Evolutionary conservation across 1,140 invertebrate species (phyloP), one percentile per base, ranked within the genome.

Genomic region (Physella acuta): DNA sequence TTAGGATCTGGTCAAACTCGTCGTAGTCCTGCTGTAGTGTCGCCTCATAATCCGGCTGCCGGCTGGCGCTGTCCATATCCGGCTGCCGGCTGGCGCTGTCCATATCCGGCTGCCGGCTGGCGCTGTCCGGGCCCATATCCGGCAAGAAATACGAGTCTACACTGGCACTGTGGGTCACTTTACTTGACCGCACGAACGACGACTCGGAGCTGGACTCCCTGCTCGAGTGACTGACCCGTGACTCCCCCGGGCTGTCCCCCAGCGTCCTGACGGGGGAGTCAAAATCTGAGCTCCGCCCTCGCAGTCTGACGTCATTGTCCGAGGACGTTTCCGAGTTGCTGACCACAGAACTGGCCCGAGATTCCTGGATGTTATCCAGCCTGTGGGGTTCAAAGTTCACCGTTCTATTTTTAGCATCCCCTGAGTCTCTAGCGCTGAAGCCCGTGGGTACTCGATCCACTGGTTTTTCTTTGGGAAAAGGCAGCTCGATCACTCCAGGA

Each of bases 1-100:
- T 73, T 28, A 81, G 74, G 68, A 81, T 83, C 61, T 73, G 62
- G 68, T 84, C 82, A 28, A 85, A 72, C 64, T 83, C 79, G 33
- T 79, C 56, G 39, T 80, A 77, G 3, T 78, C 70, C 24, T 37
- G 31, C 33, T 67, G 34, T 52, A 31, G n/a, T 31, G 62, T n/a
- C n/a, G n/a, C n/a, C n/a, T n/a, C n/a, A n/a, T n/a, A n/a, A n/a
- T n/a, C n/a, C n/a, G n/a, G n/a, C n/a, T 65, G 28, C 11, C 36
- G 2, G 49, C 4, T n/a, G 60, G 17, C 16, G 60, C 30, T 1
- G 11, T 37, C n/a, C 17, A 14, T 1, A 37, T 24, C 3, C 17
- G 16, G 20, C 44, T 37, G 17, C 28, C 36, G 5, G 17, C 28
- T 3, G 36, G 8, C 14, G 1, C 37, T 49, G 37, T 37, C 3